These are phyloP conservation scores for Raja brachyura DNA, from an alignment of 2,113 vertebrate species.

Conservation along the genomic window DNA sequence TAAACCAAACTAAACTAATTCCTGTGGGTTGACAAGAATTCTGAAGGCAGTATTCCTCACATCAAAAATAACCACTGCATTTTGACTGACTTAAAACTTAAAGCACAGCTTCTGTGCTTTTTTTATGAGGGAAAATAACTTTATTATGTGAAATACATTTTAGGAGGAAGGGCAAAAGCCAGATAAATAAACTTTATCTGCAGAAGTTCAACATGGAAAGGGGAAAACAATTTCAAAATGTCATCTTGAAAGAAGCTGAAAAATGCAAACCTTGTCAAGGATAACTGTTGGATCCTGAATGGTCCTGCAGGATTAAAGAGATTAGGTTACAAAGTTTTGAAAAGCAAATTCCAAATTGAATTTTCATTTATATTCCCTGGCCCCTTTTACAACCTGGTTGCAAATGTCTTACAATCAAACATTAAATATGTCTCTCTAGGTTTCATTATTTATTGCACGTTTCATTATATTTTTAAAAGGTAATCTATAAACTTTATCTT, in stretches of 20 bases:
- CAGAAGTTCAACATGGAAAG: background rate
- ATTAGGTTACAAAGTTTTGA: constrained; percentile 55
- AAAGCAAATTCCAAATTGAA: constrained; percentile 43
- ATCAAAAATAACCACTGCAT: background rate
- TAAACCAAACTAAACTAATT: background rate
- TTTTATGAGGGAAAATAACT: background rate
- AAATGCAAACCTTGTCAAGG: constrained; percentile 41
- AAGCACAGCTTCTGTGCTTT: background rate
- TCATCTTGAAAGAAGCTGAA: constrained; percentile 41
- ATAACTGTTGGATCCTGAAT: constrained; percentile 46
- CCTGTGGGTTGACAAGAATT: background rate
- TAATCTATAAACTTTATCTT: background rate
- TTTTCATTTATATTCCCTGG: background rate
- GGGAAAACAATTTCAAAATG: background rate
- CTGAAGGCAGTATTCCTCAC: background rate
- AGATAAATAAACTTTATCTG: constrained; percentile 20
- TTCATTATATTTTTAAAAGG: background rate
- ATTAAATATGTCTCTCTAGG: background rate
- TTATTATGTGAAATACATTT: background rate
- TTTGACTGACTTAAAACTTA: background rate
- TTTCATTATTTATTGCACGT: background rate
- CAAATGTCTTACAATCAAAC: background rate
- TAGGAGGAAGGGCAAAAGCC: background rate
- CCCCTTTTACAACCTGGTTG: background rate
- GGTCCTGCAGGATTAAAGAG: constrained; percentile 50